These are phyloP conservation scores for Ceratothoa steindachneri DNA, from an alignment of 2,888 invertebrate species.

Conservation along the genomic window DNA sequence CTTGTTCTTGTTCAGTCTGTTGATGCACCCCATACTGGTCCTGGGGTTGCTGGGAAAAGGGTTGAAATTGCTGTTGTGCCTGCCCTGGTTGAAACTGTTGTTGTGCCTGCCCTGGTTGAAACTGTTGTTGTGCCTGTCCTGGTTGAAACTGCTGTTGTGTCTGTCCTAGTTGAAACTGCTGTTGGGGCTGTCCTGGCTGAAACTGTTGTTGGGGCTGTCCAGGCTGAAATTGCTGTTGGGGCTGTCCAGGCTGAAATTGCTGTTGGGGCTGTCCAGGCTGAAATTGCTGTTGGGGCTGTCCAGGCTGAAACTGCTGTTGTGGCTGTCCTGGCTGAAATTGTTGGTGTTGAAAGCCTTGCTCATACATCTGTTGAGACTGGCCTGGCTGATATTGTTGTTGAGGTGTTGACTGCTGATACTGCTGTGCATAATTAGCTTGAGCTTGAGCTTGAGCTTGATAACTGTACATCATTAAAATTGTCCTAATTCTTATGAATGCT, in stretches of 20 bases:
- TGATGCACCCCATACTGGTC: conserved; percentile 32
- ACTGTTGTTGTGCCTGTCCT: conserved; percentile 23
- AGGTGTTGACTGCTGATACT: background rate
- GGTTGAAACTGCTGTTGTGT: conserved; percentile 12
- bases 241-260: conserved; percentile 18
- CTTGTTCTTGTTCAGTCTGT: conserved; percentile 26
- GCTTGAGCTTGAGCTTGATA: conserved; percentile 10
- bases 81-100: conserved; percentile 24
- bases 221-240: conserved; percentile 11
- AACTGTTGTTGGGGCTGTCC: background rate
- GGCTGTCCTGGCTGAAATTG: conserved; percentile 19
- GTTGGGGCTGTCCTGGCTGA: conserved; percentile 16
- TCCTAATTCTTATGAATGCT: background rate
- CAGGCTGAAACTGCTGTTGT: conserved; percentile 9
- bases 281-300: conserved; percentile 24
- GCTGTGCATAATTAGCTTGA: conserved; percentile 23
- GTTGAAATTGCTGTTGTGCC: background rate
- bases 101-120: conserved; percentile 9
- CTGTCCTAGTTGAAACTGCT: conserved; percentile 20
- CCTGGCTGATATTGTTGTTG: conserved; percentile 14
- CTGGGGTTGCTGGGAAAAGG: conserved; percentile 18
- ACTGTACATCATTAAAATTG: conserved; percentile 14
- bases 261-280: conserved; percentile 17
- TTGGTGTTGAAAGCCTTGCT: conserved; percentile 15
- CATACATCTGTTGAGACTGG: background rate